These are phyloP conservation scores for Odocoileus virginianus DNA, from an alignment of 2,113 vertebrate species.

Conservation along the genomic window DNA sequence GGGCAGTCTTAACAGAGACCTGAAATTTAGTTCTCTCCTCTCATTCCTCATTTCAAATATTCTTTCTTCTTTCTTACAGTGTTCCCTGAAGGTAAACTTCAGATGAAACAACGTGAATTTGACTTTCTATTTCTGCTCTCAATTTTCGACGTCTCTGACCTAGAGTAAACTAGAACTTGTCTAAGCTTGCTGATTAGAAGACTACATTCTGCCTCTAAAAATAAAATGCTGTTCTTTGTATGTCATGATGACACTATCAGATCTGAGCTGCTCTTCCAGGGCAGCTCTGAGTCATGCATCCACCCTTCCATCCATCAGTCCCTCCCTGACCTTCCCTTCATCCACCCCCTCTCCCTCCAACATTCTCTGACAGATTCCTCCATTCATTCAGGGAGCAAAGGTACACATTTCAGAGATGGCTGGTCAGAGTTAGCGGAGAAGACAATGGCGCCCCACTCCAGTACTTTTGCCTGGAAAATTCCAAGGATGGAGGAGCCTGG, in stretches of 20 bases:
- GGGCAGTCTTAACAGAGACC: background rate
- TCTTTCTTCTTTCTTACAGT: background rate
- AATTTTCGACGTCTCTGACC: slow-evolving; percentile 22
- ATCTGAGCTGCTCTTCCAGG: background rate
- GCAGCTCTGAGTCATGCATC: background rate
- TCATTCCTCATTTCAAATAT: background rate
- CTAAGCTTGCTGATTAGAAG: slow-evolving; percentile 34
- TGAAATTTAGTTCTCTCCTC: background rate
- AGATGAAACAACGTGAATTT: background rate
- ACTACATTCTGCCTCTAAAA: slow-evolving; percentile 27
- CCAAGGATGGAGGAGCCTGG: background rate
- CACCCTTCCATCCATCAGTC: background rate
- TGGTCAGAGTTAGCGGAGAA: background rate
- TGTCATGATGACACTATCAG: background rate
- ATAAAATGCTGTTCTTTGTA: slow-evolving; percentile 36
- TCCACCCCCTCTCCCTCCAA: background rate
- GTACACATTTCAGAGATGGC: background rate
- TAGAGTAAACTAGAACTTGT: slow-evolving; percentile 39
- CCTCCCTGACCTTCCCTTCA: background rate
- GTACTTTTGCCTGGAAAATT: background rate
- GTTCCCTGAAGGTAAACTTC: background rate
- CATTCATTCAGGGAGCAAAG: slow-evolving; percentile 17
- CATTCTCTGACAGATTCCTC: background rate
- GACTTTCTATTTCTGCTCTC: slow-evolving; percentile 6
- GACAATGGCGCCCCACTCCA: background rate